A percentile compares a stretch with the other conserved stretches of the same genome.
Evolutionary conservation across 2,888 invertebrate species (phyloP).

Genomic region (Iselma pallidipennis): DNA sequence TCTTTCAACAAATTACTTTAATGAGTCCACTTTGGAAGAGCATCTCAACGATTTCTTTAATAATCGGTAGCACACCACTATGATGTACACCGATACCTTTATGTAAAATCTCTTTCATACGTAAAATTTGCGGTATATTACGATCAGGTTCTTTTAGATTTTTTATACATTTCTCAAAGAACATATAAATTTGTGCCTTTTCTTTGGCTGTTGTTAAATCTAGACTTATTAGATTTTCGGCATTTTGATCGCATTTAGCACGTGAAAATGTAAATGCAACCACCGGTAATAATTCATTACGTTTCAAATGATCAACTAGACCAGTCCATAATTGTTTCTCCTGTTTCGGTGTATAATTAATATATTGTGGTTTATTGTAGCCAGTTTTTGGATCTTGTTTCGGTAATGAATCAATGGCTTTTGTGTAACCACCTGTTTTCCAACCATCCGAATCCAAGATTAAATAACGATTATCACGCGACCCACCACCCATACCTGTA

Average conservation of each 20-base stretch:
- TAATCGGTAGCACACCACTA: conserved; percentile 94
- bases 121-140: conserved; percentile 81
- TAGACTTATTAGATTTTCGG: conserved; percentile 60
- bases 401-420: conserved; percentile 43
- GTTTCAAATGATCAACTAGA: conserved; percentile 80
- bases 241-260: conserved; percentile 75
- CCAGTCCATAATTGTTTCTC: conserved; percentile 84
- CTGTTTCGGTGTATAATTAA: conserved; percentile 60
- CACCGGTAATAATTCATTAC: conserved; percentile 85
- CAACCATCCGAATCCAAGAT: conserved; percentile 82
- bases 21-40: conserved; percentile 92
- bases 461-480: conserved; percentile 74
- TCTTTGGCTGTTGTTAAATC: conserved; percentile 85
- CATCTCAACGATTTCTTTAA: conserved; percentile 99
- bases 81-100: conserved; percentile 97
- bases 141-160: conserved; percentile 79
- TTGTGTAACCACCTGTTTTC: conserved; percentile 63
- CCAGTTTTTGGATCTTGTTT: conserved; percentile 16
- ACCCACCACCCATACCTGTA: conserved; percentile 77
- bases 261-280: conserved; percentile 94
- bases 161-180: conserved; percentile 82
- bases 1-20: conserved; percentile 55
- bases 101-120: conserved; percentile 71
- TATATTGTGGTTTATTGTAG: conserved; percentile 16
- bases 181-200: conserved; percentile 80